phyloP scores from a whole-genome alignment of 2,888 invertebrate species.

The Pachymerium ferrugineum region DNA sequence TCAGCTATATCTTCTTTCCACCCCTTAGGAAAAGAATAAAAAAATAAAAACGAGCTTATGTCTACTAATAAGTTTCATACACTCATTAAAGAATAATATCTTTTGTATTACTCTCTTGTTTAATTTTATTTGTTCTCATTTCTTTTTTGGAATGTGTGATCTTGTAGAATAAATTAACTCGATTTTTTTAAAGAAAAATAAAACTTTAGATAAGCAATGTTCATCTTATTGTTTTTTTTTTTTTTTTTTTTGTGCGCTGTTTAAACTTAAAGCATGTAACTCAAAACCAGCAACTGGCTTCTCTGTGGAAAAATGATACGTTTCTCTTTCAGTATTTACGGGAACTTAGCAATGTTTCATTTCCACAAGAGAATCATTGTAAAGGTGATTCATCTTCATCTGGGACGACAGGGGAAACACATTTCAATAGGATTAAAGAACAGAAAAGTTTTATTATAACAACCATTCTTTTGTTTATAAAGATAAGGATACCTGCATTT shows the following conservation, averaged over 20 bases:
- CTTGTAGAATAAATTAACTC: slow-evolving; percentile 11
- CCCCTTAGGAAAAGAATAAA: too few species aligned
- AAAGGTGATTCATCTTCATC: slow-evolving; percentile 18
- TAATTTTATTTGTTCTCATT: slow-evolving; percentile 12
- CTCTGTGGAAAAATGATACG: neutral
- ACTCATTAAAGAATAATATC: neutral
- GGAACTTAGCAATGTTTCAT: neutral
- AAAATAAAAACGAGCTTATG: slow-evolving; percentile 15
- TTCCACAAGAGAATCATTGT: neutral
- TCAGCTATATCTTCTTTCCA: neutral
- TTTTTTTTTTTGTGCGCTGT: too few species aligned
- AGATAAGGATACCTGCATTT: too few species aligned
- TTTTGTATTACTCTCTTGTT: slow-evolving; percentile 1
- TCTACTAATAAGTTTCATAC: neutral
- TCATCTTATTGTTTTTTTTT: neutral
- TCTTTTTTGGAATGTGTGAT: slow-evolving; percentile 16
- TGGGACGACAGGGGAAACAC: neutral
- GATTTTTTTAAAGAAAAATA: slow-evolving; percentile 1
- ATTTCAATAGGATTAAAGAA: too few species aligned
- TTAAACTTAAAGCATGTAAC: too few species aligned
- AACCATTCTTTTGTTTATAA: too few species aligned
- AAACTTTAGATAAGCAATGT: neutral
- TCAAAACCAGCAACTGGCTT: too few species aligned
- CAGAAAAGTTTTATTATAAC: too few species aligned
- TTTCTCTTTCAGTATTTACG: neutral